Evolutionary conservation across 2,888 invertebrate species (phyloP).

Genomic region (Drosophila buzzatii): DNA sequence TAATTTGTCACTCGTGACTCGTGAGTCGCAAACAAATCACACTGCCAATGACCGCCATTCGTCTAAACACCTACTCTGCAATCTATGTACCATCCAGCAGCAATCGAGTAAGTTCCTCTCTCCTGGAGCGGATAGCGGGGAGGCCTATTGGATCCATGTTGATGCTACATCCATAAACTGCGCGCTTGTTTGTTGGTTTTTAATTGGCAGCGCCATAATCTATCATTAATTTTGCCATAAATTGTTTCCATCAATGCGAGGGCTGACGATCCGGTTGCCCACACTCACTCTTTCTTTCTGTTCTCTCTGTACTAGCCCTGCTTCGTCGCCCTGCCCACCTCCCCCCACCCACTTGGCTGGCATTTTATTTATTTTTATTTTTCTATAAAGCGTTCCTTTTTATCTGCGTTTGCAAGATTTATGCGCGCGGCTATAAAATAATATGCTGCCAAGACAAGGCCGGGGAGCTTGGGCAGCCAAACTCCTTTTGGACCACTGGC

Average conservation of each 20-base stretch:
- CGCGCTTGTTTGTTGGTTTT: conserved; percentile 79
- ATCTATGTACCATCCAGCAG: conserved; percentile 38
- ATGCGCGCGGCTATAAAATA: conserved; percentile 79
- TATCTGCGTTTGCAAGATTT: conserved; percentile 81
- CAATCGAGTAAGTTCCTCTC: not conserved
- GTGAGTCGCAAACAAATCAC: conserved; percentile 56
- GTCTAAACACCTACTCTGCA: conserved; percentile 74
- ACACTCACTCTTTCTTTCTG: conserved; percentile 38
- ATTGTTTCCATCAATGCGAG: conserved; percentile 78
- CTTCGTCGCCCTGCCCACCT: no score
- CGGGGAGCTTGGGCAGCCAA: conserved; percentile 46
- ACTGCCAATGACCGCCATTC: conserved; percentile 60
- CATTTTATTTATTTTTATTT: conserved; percentile 78
- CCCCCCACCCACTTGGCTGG: conserved; percentile 28
- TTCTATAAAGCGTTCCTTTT: conserved; percentile 79
- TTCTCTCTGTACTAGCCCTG: not conserved
- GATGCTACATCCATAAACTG: conserved; percentile 69
- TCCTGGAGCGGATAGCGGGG: not conserved
- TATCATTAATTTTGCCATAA: conserved; percentile 81
- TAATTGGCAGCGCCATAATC: conserved; percentile 80
- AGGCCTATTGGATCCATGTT: conserved; percentile 24
- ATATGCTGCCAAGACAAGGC: conserved; percentile 78
- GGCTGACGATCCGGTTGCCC: conserved; percentile 74
- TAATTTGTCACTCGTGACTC: conserved; percentile 70
- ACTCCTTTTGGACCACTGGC: conserved; percentile 46